Evolutionary conservation across 2,797 vertebrate species (phyloP).

Genomic region (Silurus lanzhouensis): DNA sequence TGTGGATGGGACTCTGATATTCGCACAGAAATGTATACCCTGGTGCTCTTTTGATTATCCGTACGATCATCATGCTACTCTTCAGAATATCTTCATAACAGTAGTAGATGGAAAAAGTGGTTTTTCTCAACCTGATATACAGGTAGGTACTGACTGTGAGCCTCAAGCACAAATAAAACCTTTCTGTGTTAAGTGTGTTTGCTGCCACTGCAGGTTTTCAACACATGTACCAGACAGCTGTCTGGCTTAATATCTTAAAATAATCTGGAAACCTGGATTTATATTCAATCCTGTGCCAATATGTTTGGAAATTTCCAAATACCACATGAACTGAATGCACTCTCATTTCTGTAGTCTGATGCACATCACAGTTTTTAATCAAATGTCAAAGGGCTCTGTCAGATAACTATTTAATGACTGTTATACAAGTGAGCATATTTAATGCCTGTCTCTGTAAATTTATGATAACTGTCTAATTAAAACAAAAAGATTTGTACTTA

Average conservation of each 20-base stretch:
- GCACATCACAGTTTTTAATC: not conserved
- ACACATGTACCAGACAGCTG: slow-evolving; percentile 5
- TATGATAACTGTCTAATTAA: not conserved
- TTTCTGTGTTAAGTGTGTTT: not conserved
- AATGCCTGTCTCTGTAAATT: not conserved
- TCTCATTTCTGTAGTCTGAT: not conserved
- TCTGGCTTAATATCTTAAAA: not conserved
- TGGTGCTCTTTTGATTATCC: not conserved
- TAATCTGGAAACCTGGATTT: not conserved
- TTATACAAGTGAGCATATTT: not conserved
- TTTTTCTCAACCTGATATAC: not conserved
- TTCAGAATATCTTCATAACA: not conserved
- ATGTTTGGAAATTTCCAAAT: not conserved
- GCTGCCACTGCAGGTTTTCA: not conserved
- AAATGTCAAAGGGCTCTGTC: not conserved
- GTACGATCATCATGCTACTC: not conserved
- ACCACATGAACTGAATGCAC: not conserved
- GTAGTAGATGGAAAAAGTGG: not conserved
- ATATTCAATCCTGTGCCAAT: not conserved
- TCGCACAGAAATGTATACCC: no score
- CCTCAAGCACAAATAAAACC: slow-evolving; percentile 17
- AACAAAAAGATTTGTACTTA: not conserved
- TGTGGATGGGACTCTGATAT: not conserved
- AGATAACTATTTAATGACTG: not conserved
- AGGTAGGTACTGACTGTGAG: not conserved